Conservation (phyloP, 2,888 invertebrate species). For the Drosophila limbata region DNA sequence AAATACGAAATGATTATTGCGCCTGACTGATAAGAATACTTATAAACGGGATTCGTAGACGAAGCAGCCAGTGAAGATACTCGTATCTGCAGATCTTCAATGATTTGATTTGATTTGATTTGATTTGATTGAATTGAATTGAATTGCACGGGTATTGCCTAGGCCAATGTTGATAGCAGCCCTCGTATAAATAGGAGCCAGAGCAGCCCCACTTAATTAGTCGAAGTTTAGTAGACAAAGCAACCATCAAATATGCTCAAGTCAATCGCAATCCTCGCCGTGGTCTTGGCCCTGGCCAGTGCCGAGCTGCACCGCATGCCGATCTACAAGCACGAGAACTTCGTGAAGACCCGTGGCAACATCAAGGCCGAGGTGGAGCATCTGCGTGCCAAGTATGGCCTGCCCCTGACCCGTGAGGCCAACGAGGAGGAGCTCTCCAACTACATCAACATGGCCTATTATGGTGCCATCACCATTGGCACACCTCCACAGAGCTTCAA, state of each 20-base stretch:
- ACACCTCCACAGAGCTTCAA: constrained; percentile 95
- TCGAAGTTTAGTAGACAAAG: constrained; percentile 61
- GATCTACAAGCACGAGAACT: constrained; percentile 61
- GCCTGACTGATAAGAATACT: constrained; percentile 15
- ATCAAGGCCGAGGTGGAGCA: constrained; percentile 47
- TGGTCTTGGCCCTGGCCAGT: constrained; percentile 66
- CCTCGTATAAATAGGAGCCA: constrained; percentile 39
- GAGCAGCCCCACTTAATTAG: constrained; percentile 28
- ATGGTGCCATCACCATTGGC: constrained; percentile 96
- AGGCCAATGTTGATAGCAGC: constrained; percentile 24
- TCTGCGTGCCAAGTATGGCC: constrained; percentile 61
- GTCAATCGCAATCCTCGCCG: constrained; percentile 42
- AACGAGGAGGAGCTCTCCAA: constrained; percentile 88
- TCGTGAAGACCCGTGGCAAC: constrained; percentile 54
- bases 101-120: constrained; percentile 24
- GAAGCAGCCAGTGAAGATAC: constrained; percentile 23
- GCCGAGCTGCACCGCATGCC: constrained; percentile 67
- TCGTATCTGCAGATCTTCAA: constrained; percentile 33
- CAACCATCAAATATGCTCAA: constrained; percentile 48
- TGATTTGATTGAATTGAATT: background rate
- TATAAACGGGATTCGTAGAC: constrained; percentile 10
- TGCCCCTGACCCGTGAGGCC: constrained; percentile 44
- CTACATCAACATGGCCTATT: constrained; percentile 97
- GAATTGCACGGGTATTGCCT: constrained; percentile 22
- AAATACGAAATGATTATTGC: constrained; percentile 20